Base-by-base conservation (phyloP, 2,113 vertebrate genomes). In the Scophthalmus maximus region DNA sequence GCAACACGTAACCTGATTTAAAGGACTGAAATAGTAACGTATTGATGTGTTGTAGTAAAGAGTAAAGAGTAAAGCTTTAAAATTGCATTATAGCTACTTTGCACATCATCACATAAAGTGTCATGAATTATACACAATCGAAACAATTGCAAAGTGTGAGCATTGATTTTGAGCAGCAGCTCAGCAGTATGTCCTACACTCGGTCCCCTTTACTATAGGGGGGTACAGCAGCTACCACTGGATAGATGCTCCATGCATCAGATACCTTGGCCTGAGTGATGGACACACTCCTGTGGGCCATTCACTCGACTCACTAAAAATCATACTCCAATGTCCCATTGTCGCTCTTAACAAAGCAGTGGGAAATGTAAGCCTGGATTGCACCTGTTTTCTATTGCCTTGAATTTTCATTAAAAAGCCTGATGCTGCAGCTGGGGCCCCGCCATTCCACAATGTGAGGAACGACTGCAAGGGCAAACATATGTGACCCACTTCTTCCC, bases 381-480 rank as follows among this genome's bases (percentile, higher is more conserved):
- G 90, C 93, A 92, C 86, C 90, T 94, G 88, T 88, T 89, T 93
- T 93, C 84, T 89, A 93, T 89, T 83, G 88, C 83, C 81, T 85
- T 89, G 73, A 79, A 81, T 90, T 92, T 93, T 91, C 88, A 93
- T 91, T 90, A 87, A 90, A 90, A 90, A 61, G 73, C 87, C 84
- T 64, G 68, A 75, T 89, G 83, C 77, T 86, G 86, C 88, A 93
- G 92, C 92, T 94, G 93, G 89, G 93, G 87, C 92, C 90, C 91
- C 87, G 20, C 52, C 69, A 62, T 72, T 85, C 73, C 87, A 92
- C 88, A 89, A 88, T 83, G 87, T 86, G 89, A 84, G 68, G 87
- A 79, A 85, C 83, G 82, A 88, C 88, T 91, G 89, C 92, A 93
- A 94, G 93, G 94, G 94, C 92, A 94, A 93, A 93, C 92, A 94